Conservation (phyloP, 1,140 invertebrate genomes). For the Tyrophagus putrescentiae region DNA sequence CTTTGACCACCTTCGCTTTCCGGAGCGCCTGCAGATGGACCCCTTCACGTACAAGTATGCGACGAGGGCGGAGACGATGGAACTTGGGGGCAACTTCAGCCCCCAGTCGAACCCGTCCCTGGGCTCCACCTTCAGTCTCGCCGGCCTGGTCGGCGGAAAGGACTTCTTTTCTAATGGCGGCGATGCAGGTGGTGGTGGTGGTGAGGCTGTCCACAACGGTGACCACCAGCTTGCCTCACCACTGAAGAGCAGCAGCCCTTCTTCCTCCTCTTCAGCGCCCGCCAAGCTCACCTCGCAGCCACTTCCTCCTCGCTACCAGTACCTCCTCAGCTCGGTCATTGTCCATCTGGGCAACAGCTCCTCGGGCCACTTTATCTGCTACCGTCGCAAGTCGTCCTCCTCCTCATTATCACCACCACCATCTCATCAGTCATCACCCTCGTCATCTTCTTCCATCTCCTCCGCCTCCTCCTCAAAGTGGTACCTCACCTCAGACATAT, state of each 20-base stretch:
- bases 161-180: neutral
- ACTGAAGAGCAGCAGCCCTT: neutral
- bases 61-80: conserved; percentile 13
- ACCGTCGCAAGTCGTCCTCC: conserved; percentile 48
- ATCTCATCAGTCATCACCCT: neutral
- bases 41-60: conserved; percentile 43
- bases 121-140: neutral
- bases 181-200: no score
- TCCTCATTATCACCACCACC: conserved; percentile 17
- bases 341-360: conserved; percentile 69
- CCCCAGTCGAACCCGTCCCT: neutral
- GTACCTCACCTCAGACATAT: conserved; percentile 37
- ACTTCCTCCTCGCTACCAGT: conserved; percentile 35
- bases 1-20: conserved; percentile 67
- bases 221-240: neutral
- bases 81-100: no score
- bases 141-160: conserved; percentile 10
- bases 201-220: neutral
- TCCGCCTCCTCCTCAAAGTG: no score
- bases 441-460: neutral
- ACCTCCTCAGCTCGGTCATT: conserved; percentile 64
- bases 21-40: conserved; percentile 61
- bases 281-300: no score
- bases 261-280: neutral
- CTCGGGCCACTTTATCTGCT: conserved; percentile 81